phyloP scores from a whole-genome alignment of 2,113 vertebrate species.

The Gymnobelideus leadbeateri region DNA sequence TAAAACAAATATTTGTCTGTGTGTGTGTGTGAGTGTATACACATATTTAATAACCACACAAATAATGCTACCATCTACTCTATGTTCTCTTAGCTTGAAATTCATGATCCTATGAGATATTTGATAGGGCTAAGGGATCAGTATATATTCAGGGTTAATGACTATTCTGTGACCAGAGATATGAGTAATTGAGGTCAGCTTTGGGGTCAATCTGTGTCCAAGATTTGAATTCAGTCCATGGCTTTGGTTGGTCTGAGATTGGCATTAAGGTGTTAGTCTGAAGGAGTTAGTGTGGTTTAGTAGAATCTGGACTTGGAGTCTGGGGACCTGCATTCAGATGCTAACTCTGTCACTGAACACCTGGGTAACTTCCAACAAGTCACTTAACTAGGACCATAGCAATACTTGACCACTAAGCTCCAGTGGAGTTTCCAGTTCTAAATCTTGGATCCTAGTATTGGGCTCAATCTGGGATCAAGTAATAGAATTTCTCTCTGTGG shows the following conservation, averaged over 20 bases:
- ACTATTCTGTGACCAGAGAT: not conserved
- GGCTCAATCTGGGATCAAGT: not conserved
- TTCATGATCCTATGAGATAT: not conserved
- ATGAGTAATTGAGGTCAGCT: not conserved
- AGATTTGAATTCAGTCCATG: not conserved
- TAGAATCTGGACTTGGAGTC: not conserved
- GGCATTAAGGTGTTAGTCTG: not conserved
- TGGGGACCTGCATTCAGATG: no score
- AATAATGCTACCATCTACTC: not conserved
- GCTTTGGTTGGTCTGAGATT: not conserved
- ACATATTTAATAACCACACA: not conserved
- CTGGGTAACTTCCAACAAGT: not conserved
- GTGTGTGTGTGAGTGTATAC: not conserved
- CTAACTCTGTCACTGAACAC: not conserved
- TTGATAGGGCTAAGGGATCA: not conserved
- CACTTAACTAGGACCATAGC: not conserved
- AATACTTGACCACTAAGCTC: not conserved
- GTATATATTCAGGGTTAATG: not conserved
- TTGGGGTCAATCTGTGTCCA: not conserved
- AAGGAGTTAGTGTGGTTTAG: not conserved
- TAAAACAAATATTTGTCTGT: not conserved
- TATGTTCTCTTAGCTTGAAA: not conserved
- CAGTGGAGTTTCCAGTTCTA: not conserved
- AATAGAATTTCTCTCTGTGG: no score
- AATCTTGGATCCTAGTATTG: no score